These are phyloP conservation scores for Enteromius anoplus DNA, from an alignment of 2,797 vertebrate species.

Conservation along the genomic window DNA sequence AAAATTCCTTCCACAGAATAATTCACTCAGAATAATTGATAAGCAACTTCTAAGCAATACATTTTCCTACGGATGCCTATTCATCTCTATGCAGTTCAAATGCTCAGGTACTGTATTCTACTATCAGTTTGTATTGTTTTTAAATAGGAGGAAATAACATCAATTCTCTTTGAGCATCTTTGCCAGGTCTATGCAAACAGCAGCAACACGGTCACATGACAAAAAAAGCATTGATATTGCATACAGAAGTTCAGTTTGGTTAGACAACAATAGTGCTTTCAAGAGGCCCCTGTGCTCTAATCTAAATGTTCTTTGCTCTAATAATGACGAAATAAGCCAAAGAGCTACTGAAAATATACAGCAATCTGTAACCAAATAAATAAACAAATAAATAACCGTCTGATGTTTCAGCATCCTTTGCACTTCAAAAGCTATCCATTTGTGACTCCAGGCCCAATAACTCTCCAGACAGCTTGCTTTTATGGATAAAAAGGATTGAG, in stretches of 20 bases:
- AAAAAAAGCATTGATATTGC: slow-evolving; percentile 24
- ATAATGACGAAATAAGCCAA: slow-evolving; percentile 37
- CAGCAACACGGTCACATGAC: slow-evolving; percentile 17
- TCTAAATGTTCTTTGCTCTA: slow-evolving; percentile 30
- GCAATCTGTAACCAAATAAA: slow-evolving; percentile 41
- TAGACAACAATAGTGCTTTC: slow-evolving; percentile 32
- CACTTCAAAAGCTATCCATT: slow-evolving; percentile 51
- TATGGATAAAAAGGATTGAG: slow-evolving; percentile 34
- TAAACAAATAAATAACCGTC: slow-evolving; percentile 32
- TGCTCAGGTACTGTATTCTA: not conserved
- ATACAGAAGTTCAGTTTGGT: slow-evolving; percentile 25
- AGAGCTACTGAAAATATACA: slow-evolving; percentile 29
- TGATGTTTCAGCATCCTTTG: slow-evolving; percentile 44
- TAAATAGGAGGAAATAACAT: not conserved
- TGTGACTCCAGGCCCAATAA: slow-evolving; percentile 40
- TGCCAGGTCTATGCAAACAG: slow-evolving; percentile 21
- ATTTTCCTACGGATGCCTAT: not conserved
- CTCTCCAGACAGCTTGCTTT: slow-evolving; percentile 41
- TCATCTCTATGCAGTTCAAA: not conserved
- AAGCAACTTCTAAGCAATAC: not conserved
- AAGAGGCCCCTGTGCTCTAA: slow-evolving; percentile 10
- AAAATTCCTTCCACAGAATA: not conserved
- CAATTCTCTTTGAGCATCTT: not conserved
- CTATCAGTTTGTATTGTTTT: not conserved
- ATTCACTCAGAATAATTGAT: not conserved